Evolutionary conservation across 2,113 vertebrate genomes (phyloP), one percentile per base, ranked within the genome.

Genomic region (Dipodomys stephensi): DNA sequence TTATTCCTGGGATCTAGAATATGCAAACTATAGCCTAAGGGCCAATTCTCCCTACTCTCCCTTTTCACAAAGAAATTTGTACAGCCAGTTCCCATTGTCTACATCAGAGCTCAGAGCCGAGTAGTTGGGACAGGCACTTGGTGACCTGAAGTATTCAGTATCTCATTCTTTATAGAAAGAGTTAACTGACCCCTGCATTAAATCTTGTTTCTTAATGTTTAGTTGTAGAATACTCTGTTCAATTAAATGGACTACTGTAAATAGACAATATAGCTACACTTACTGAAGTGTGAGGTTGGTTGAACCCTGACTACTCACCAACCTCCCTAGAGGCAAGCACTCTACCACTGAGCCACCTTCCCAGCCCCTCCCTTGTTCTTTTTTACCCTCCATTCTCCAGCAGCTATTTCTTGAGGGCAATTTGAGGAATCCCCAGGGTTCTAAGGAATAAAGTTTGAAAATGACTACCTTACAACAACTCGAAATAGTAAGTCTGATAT

Each of bases 391-490:
- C 90, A 5, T 91, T 94, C 81, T 94, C 90, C 83, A 96, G 83
- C 89, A 95, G 79, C 94, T 96, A 87, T 95, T 95, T 95, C 87
- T 97, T 96, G 95, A 95, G 73, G 83, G 94, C 69, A 95, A 85
- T 94, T 94, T 96, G 89, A 96, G 90, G 84, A 96, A 91, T 64
- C 89, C 92, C 69, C 15, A 15, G 92, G 92, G 90, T 97, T 95
- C 94, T 93, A 90, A 94, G 84, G 83, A 93, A 27, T 91, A 93
- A 72, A 91, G 28, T 94, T 95, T 97, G 95, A 96, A 89, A 96
- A 88, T 96, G 93, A 93, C 84, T 95, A 94, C 94, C 92, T 96
- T 89, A 91, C 79, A 95, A 65, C 93, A 92, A 81, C 77, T 95
- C 89, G 92, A 94, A 89, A 76, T 95, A 94, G 83, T 95, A 96